Evolutionary conservation across 2,113 vertebrate species (phyloP), one percentile per base, ranked within the genome.

Genomic region (Reinhardtius hippoglossoides): DNA sequence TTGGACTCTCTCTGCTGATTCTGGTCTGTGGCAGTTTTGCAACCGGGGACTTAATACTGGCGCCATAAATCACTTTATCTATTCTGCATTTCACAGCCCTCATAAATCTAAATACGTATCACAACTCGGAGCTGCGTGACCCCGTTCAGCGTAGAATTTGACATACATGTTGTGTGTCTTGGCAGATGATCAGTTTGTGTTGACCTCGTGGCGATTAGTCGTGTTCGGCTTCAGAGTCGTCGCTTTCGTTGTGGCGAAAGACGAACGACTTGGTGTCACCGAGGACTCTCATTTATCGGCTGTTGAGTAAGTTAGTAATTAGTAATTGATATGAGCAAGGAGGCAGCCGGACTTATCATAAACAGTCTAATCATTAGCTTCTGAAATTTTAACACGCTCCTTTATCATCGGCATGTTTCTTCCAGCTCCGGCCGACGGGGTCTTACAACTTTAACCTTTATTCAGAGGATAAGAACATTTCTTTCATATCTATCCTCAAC

Each of bases 331-430:
- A 50, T 16, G 2, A 52, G 20, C 62, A 42, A 50, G 37, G 40
- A 60, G 61, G 9, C 12, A 55, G 15, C 18, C 16, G 37, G 59
- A 23, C 42, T 16, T 2, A 58, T 78, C 27, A 65, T 85, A 74
- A 87, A 77, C n/a, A 67, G 1, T 71, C 59, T 81, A 86, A 90
- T 90, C 59, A 87, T 88, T 86, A 88, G 61, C 74, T 60, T 62
- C 31, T 71, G 57, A 64, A 76, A 70, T 67, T 55, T 71, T 71
- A 26, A 71, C 61, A 27, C 57, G 0, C n/a, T 0, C 60, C 21
- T 70, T 68, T 78, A 77, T 83, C 50, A n/a, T 80, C 3, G 2
- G 3, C 14, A 27, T 18, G 60, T 66, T 27, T 48, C 6, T 20
- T 48, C 54, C 21, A 14, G 1, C 18, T n/a, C 31, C 3, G 48